These are phyloP conservation scores for Virgularia gustaviana DNA, from an alignment of 92 coral and sea anemone species.

Conservation along the genomic window DNA sequence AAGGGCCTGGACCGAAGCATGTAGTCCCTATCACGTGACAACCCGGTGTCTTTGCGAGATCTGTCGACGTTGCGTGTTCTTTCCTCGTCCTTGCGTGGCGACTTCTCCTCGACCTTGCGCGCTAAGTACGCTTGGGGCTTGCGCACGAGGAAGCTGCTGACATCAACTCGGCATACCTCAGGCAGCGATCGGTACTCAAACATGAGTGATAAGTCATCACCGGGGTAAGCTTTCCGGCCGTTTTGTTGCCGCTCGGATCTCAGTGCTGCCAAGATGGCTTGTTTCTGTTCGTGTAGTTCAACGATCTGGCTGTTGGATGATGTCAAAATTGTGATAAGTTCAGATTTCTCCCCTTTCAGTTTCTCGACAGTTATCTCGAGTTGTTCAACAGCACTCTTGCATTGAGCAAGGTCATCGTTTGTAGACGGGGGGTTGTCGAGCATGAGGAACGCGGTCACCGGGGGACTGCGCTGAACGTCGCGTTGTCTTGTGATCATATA, in stretches of 20 bases:
- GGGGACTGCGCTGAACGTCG: slow-evolving; percentile 51
- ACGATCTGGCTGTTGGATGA: slow-evolving; percentile 79
- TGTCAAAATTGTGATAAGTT: slow-evolving; percentile 54
- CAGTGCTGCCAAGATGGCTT: slow-evolving; percentile 80
- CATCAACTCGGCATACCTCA: slow-evolving; percentile 75
- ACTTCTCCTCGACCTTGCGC: slow-evolving; percentile 18
- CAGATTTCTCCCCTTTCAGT: slow-evolving; percentile 58
- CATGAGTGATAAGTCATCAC: slow-evolving; percentile 73
- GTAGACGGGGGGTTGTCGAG: slow-evolving; percentile 91
- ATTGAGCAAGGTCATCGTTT: slow-evolving; percentile 73
- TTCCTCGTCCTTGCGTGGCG: slow-evolving; percentile 8
- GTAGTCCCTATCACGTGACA: too few species aligned
- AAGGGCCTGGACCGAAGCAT: not conserved
- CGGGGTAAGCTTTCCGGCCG: slow-evolving; percentile 71
- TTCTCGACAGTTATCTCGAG: slow-evolving; percentile 68
- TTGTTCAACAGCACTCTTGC: slow-evolving; percentile 76
- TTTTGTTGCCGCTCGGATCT: slow-evolving; percentile 85
- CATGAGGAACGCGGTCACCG: slow-evolving; percentile 70
- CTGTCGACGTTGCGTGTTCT: not conserved
- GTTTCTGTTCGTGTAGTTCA: slow-evolving; percentile 76
- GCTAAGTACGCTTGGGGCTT: not conserved
- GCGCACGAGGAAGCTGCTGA: slow-evolving; percentile 38
- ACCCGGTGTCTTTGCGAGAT: too few species aligned
- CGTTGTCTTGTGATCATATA: slow-evolving; percentile 57
- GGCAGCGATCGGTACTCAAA: slow-evolving; percentile 77